Evolutionary conservation across 2,113 vertebrate genomes (phyloP).

Genomic region (Eretmochelys imbricata): DNA sequence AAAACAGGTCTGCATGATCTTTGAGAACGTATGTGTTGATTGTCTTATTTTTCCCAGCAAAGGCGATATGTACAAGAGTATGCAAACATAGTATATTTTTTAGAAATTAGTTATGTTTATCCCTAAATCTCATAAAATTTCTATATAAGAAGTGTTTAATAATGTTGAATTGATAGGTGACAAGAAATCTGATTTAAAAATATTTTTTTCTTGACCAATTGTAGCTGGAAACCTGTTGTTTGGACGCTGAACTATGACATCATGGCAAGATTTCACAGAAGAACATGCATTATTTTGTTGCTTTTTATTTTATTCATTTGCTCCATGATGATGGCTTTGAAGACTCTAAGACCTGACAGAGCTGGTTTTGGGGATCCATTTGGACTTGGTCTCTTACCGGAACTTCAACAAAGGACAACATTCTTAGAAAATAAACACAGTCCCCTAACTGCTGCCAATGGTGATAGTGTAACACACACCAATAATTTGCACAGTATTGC

Average conservation of each 20-base stretch:
- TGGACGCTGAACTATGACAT: slow-evolving; percentile 81
- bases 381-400: slow-evolving; percentile 80
- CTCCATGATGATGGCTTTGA: slow-evolving; percentile 88
- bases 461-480: slow-evolving; percentile 61
- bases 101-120: not conserved
- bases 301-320: slow-evolving; percentile 88
- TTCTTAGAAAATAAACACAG: slow-evolving; percentile 56
- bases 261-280: slow-evolving; percentile 94
- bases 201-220: slow-evolving; percentile 73
- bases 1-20: not conserved
- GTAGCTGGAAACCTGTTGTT: slow-evolving; percentile 49
- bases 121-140: too few species aligned
- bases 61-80: not conserved
- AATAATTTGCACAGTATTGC: slow-evolving; percentile 51
- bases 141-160: slow-evolving; percentile 34
- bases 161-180: not conserved
- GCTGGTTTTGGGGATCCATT: slow-evolving; percentile 80
- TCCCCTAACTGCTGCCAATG: slow-evolving; percentile 46
- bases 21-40: not conserved
- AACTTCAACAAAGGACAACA: slow-evolving; percentile 70
- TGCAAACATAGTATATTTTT: not conserved
- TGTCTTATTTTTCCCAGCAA: not conserved
- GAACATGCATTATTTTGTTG: slow-evolving; percentile 85
- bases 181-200: slow-evolving; percentile 59
- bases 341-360: slow-evolving; percentile 86